A percentile compares a stretch with the other conserved stretches of the same genome.
Conservation (phyloP, 2,797 vertebrate species). For the Hemitrygon akajei region DNA sequence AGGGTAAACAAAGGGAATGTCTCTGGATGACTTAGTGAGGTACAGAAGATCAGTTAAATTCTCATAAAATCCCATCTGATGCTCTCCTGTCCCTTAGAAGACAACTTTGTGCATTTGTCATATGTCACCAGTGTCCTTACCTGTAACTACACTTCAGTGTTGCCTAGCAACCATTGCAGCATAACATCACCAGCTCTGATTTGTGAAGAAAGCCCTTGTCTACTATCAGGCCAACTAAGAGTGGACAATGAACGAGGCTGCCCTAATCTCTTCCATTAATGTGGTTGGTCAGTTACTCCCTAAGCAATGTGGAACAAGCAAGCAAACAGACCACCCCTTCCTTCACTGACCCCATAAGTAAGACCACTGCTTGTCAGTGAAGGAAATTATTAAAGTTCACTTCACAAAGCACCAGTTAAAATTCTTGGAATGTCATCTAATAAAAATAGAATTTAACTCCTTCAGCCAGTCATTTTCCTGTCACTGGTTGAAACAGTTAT, state of each 20-base stretch:
- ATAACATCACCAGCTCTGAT: too few species aligned
- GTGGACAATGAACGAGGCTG: background rate
- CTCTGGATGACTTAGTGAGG: too few species aligned
- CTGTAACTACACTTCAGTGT: background rate
- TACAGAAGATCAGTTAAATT: background rate
- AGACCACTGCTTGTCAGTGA: background rate
- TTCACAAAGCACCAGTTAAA: background rate
- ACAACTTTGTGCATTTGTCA: too few species aligned
- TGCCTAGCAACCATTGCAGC: too few species aligned
- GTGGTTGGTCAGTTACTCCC: background rate
- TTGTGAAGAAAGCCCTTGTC: background rate
- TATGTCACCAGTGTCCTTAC: too few species aligned
- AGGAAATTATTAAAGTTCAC: background rate
- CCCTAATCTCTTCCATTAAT: background rate
- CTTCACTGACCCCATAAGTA: background rate
- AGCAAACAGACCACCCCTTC: background rate
- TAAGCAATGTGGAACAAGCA: background rate
- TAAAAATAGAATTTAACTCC: slow-evolving; percentile 5
- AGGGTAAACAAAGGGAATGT: too few species aligned
- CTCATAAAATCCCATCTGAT: background rate
- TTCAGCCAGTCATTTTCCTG: background rate
- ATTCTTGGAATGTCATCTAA: background rate
- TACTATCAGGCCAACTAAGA: background rate
- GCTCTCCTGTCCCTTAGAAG: too few species aligned
- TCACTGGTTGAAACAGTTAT: background rate